phyloP scores from a whole-genome alignment of 2,888 invertebrate genomes.

The Tetheella fluctuosa region DNA sequence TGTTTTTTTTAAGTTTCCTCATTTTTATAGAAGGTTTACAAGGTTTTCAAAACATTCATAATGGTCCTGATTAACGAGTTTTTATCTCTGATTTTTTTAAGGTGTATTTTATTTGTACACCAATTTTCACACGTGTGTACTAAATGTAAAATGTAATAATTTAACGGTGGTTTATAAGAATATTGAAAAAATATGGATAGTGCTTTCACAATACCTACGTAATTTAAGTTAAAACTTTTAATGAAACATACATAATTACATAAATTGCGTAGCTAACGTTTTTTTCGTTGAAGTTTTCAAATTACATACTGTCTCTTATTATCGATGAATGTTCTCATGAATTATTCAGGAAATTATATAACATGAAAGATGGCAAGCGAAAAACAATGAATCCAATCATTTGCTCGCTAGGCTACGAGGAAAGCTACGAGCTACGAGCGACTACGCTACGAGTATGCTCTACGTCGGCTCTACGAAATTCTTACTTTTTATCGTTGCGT shows the following conservation, averaged over 20 bases:
- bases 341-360: slow-evolving; percentile 59
- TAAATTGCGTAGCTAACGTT: slow-evolving; percentile 22
- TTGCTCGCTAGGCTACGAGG: slow-evolving; percentile 26
- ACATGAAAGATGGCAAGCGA: slow-evolving; percentile 54
- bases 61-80: too few relatives aligned
- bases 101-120: too few relatives aligned
- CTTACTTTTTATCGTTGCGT: slow-evolving; percentile 47
- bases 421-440: slow-evolving; percentile 17
- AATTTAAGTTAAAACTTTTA: slow-evolving; percentile 1
- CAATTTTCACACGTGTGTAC: too few relatives aligned
- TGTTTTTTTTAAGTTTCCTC: too few relatives aligned
- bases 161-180: background rate
- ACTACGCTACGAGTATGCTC: slow-evolving; percentile 17
- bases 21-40: too few relatives aligned
- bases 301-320: slow-evolving; percentile 43
- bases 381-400: slow-evolving; percentile 63
- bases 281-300: slow-evolving; percentile 33
- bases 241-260: slow-evolving; percentile 16
- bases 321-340: slow-evolving; percentile 47
- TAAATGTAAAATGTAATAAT: background rate
- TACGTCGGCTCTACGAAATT: slow-evolving; percentile 38
- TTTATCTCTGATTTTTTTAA: background rate
- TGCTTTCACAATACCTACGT: background rate
- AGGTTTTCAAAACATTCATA: too few relatives aligned
- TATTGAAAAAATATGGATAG: background rate